Percentiles rank a stretch among this genome's conserved stretches.
Conservation (phyloP, 2,888 invertebrate genomes). For the Parnassius orleans region DNA sequence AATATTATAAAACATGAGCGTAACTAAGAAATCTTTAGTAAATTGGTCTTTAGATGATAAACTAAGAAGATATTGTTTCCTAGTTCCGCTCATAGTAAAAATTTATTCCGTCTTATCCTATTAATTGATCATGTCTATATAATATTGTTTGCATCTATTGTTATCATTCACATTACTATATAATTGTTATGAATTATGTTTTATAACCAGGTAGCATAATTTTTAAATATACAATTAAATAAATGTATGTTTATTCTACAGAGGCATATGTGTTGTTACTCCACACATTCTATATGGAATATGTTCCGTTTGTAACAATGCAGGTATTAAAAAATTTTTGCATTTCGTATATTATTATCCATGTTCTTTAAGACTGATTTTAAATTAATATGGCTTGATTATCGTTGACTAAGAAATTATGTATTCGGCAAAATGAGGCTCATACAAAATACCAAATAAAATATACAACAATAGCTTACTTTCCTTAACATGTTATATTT, state of each 20-base stretch:
- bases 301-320: no score
- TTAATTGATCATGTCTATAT: neutral
- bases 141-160: conserved; percentile 9
- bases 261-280: no score
- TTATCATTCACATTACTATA: conserved; percentile 9
- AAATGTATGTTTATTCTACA: no score
- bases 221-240: no score
- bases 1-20: conserved; percentile 21
- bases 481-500: conserved; percentile 50
- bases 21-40: conserved; percentile 14
- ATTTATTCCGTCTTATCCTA: conserved; percentile 7
- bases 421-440: conserved; percentile 21
- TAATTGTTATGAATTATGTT: conserved; percentile 6
- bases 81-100: conserved; percentile 10
- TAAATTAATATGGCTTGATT: neutral
- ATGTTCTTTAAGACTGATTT: no score
- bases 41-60: conserved; percentile 1
- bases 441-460: conserved; percentile 29
- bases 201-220: no score
- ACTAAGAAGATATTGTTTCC: conserved; percentile 2
- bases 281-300: no score
- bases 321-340: no score
- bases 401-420: neutral
- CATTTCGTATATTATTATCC: no score
- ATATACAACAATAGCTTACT: conserved; percentile 45